Base-by-base conservation (phyloP, 2,888 invertebrate genomes). In the Ormyrus rosae region DNA sequence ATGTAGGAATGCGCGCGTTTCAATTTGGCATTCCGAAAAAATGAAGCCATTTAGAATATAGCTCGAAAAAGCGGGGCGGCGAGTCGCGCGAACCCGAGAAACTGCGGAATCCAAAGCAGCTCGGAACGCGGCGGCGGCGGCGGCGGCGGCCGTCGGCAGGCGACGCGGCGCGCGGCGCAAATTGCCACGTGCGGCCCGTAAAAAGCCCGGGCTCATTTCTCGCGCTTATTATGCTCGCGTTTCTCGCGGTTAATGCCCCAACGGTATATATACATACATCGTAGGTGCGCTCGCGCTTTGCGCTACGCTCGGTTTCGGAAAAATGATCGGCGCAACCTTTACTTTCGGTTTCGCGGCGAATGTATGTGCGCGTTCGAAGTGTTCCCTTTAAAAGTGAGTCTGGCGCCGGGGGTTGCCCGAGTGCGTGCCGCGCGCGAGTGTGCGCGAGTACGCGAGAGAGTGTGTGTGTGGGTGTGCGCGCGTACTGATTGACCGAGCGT, bases 381-480 rank as follows among this genome's bases (percentile, higher is more conserved):
- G 78, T 74, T 81, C 81, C 81, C 82, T 82, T 82, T 81, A 82
- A 82, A 82, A 82, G 81, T 76, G 78, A 82, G 80, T 76, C 75
- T 69, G 80, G 56, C 60, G 76, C 69, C 58, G 73, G 69, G 56
- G 69, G 71, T 71, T 6, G 9, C 50, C 56, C 5, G 63, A 11
- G 61, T n/a, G 19, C 50, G 61, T 13, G 56, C 34, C 55, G 50
- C 0, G 8, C 60, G 60, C 5, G 50, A 10, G 51, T 56, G 58
- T 7, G 11, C 13, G 67, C 50, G 60, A 19, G 70, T 60, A 19
- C 51, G 55, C 13, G 67, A 10, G 68, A 10, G 58, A 45, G 68
- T 34, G 46, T 11, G 55, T 50, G 71, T 63, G 64, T n/a, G 48
- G 58, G 75, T 72, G 75, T 75, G 72, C 19, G 51, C 50, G 69